Evolutionary conservation across 2,113 vertebrate species (phyloP).

Genomic region (Chascanopsetta lugubris): DNA sequence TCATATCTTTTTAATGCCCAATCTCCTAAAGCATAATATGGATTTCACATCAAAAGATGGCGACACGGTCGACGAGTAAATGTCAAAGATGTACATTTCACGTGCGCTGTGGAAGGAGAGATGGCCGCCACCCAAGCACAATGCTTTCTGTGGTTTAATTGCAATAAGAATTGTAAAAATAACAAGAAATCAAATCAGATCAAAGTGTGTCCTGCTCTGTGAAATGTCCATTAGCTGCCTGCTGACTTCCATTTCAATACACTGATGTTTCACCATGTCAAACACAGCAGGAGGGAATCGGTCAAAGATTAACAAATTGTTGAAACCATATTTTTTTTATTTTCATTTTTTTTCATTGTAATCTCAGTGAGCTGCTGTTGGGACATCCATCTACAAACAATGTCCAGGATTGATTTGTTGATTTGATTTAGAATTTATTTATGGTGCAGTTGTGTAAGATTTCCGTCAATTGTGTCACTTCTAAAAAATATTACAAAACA

Average conservation of each 20-base stretch:
- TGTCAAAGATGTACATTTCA: conserved; percentile 5
- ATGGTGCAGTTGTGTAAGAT: conserved; percentile 21
- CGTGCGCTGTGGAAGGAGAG: background rate
- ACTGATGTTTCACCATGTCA: conserved; percentile 58
- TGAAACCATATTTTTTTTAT: conserved; percentile 54
- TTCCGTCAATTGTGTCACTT: no score
- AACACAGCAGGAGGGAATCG: conserved; percentile 59
- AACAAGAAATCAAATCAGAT: conserved; percentile 26
- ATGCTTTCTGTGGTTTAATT: conserved; percentile 26
- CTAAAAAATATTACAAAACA: no score
- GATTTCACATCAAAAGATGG: conserved; percentile 62
- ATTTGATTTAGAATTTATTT: conserved; percentile 80
- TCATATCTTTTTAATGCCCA: conserved; percentile 41
- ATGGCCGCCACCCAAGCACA: background rate
- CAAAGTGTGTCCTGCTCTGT: conserved; percentile 47
- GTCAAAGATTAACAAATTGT: conserved; percentile 64
- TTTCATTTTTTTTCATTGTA: conserved; percentile 26
- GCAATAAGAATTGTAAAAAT: conserved; percentile 39
- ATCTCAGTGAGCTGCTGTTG: conserved; percentile 14
- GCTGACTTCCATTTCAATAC: conserved; percentile 65
- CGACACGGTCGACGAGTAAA: conserved; percentile 16
- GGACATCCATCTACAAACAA: conserved; percentile 18
- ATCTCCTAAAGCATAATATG: conserved; percentile 40
- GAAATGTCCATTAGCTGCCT: conserved; percentile 66
- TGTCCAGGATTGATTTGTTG: conserved; percentile 46